Evolutionary conservation across 2,797 vertebrate genomes (phyloP), one percentile per base, ranked within the genome.

Genomic region (Dromococcyx pavoninus): DNA sequence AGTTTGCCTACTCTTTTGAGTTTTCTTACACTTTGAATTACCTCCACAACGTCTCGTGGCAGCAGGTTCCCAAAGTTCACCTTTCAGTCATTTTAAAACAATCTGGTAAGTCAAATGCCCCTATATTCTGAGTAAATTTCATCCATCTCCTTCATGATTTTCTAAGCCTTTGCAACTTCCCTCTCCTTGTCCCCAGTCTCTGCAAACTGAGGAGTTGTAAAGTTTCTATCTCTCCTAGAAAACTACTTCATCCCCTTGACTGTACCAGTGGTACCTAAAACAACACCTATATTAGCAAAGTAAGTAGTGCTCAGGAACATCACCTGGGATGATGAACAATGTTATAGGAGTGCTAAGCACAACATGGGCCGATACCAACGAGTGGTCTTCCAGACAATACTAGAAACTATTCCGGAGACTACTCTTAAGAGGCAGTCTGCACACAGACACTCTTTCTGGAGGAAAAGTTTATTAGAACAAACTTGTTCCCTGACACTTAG

Each of bases 341-440:
- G 17, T n/a, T 50, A 4, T 0, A 12, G 76, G 4, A 71, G 33
- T 43, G 44, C 50, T 58, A 27, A 78, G 41, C n/a, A 75, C 17
- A 30, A 48, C 24, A 32, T 0, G 1, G 27, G 24, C 25, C 0
- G 0, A 62, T 43, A 39, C 33, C 58, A 67, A 53, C 0, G 1
- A 64, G 13, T 50, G 67, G 16, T 35, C n/a, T 64, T 44, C 57
- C 48, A 77, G 15, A 50, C 6, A 39, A 22, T 57, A 51, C 9
- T 19, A 37, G 27, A 70, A 92, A 70, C 41, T 60, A 16, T 13
- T 76, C 64, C 14, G 5, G 48, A 83, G 28, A 61, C 22, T 24
- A 37, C 28, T 62, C 56, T 57, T 39, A 82, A 4, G 50, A 61
- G 12, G 21, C 12, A 70, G 44, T 33, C 44, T 73, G 25, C 19